phyloP scores from a whole-genome alignment of 2,888 invertebrate species.

The Amphipoea lucens region DNA sequence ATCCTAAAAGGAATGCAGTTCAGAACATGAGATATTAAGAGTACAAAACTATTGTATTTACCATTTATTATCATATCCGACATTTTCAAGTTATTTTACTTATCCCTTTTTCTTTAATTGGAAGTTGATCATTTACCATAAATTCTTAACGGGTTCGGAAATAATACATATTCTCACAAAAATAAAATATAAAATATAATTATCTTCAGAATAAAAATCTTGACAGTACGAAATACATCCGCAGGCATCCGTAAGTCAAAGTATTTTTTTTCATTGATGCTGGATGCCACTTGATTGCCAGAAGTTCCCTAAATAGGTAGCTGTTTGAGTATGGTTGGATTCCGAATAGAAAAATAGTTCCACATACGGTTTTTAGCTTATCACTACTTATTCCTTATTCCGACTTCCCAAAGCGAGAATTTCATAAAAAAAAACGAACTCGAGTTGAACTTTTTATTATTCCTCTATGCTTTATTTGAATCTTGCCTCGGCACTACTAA shows the following conservation, averaged over 20 bases:
- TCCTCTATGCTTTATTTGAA: background rate
- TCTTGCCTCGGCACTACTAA: too few relatives aligned
- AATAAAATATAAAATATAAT: slow-evolving; percentile 28
- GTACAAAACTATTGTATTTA: slow-evolving; percentile 64
- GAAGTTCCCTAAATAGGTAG: slow-evolving; percentile 7
- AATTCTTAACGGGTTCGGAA: slow-evolving; percentile 3
- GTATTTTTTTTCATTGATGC: slow-evolving; percentile 3
- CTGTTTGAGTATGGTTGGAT: background rate
- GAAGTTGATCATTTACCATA: slow-evolving; percentile 30
- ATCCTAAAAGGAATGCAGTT: background rate
- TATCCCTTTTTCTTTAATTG: slow-evolving; percentile 26
- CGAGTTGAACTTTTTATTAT: too few relatives aligned
- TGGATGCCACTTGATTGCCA: slow-evolving; percentile 30
- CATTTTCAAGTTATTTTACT: slow-evolving; percentile 71
- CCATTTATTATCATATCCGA: slow-evolving; percentile 89
- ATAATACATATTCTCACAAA: slow-evolving; percentile 44
- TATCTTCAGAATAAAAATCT: slow-evolving; percentile 34
- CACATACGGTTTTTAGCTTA: background rate
- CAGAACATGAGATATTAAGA: background rate
- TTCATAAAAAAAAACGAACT: too few relatives aligned
- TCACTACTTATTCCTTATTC: background rate
- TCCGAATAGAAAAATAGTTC: background rate
- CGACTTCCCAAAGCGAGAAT: background rate
- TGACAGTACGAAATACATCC: slow-evolving; percentile 39
- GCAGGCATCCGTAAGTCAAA: slow-evolving; percentile 16